A percentile compares a stretch with the other conserved stretches of the same genome.
Evolutionary conservation across 2,113 vertebrate genomes (phyloP).

Genomic region (Cottus gobio): DNA sequence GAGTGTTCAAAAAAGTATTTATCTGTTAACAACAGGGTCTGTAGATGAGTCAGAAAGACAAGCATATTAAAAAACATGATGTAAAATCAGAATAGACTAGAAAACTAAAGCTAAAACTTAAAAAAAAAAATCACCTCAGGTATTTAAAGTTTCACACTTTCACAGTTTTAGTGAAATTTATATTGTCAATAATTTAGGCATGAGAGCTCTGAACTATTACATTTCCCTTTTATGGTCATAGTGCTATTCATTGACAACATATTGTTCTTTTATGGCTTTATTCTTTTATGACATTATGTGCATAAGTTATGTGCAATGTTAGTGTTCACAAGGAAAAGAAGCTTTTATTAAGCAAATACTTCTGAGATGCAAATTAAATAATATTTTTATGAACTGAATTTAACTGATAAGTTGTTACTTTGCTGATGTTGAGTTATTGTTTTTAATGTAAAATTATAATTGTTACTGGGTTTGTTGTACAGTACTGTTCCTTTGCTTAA

Average conservation of each 20-base stretch:
- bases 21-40: too few relatives aligned
- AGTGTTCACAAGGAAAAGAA: neutral
- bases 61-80: neutral
- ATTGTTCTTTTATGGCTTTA: neutral
- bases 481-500: neutral
- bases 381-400: neutral
- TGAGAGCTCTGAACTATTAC: neutral
- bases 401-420: neutral
- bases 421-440: neutral
- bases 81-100: neutral
- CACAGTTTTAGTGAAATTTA: neutral
- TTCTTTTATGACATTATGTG: neutral
- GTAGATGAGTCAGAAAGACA: neutral
- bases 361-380: neutral
- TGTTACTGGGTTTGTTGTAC: conserved; percentile 1
- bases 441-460: neutral
- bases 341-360: neutral
- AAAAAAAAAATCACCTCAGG: neutral
- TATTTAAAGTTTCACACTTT: neutral
- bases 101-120: neutral
- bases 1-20: neutral
- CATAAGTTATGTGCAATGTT: neutral
- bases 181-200: neutral
- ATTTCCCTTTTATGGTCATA: neutral
- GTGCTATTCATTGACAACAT: neutral